Evolutionary conservation across 2,113 vertebrate species (phyloP).

Genomic region (Calidris pygmaea): DNA sequence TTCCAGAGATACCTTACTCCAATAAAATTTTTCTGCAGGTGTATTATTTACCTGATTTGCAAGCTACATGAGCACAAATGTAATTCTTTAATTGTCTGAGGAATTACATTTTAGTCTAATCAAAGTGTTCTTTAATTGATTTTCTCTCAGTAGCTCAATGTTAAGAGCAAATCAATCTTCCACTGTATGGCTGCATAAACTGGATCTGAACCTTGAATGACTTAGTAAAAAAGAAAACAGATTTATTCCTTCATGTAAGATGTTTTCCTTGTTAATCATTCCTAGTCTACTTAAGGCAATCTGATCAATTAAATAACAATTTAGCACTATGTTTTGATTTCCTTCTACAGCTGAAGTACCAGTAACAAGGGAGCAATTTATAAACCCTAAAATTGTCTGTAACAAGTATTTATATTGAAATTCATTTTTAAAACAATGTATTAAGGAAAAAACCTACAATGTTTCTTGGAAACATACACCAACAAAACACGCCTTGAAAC

Average conservation of each 20-base stretch:
- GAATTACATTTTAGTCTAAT: neutral
- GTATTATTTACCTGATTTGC: neutral
- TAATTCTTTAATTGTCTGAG: neutral
- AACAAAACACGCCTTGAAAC: neutral
- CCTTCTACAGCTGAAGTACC: neutral
- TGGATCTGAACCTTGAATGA: neutral
- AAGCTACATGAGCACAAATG: neutral
- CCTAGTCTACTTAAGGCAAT: neutral
- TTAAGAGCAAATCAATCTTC: neutral
- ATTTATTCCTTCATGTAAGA: neutral
- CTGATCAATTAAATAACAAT: neutral
- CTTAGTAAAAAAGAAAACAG: neutral
- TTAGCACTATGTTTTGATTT: neutral
- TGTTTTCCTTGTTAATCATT: neutral
- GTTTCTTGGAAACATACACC: neutral
- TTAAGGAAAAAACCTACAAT: neutral
- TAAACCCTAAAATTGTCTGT: neutral
- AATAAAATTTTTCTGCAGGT: neutral
- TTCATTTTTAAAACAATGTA: neutral
- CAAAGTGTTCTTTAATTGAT: neutral
- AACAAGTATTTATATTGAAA: neutral
- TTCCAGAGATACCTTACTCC: neutral
- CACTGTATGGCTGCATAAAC: neutral
- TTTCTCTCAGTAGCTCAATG: neutral
- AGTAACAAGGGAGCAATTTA: neutral